Base-by-base conservation (phyloP, 2,113 vertebrate genomes). In the Ibidorhyncha struthersii region DNA sequence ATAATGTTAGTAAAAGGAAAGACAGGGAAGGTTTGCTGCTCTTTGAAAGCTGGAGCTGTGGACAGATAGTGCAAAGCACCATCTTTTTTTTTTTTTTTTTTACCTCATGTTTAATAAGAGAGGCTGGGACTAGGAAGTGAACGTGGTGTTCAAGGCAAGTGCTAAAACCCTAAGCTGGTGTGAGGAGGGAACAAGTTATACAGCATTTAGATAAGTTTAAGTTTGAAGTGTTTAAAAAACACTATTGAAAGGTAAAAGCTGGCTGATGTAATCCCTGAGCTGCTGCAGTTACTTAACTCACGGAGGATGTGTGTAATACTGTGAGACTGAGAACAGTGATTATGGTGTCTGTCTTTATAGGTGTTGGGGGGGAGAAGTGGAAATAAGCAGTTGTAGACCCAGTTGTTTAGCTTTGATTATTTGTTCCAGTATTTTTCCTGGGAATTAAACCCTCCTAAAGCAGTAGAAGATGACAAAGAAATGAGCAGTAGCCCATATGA, bases 251-350 rank as follows among this genome's bases (percentile, higher is more conserved):
- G 49, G 23, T 71, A 41, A 40, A 73, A 89, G 62, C 36, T 89
- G 58, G 66, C 53, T 96, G 82, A 82, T 93, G 82, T 91, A 95
- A 94, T 85, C 62, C 36, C 62, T 77, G 87, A 90, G 74, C 66
- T 95, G 61, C 69, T 91, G 65, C 61, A 74, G 61, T 81, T 77
- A 43, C 43, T 89, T 77, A 80, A 40, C 74, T 89, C 55, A 0
- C 12, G 38, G 65, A 78, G 38, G 20, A 40, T 59, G 11, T 2
- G 3, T 78, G 59, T 92, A 84, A 50, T 59, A 27, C 41, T 74
- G 67, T 78, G 52, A 32, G 12, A 15, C 72, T 58, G 40, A 67
- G 80, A 55, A 50, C 38, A 74, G 26, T 8, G 36, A 30, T 63
- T 84, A 14, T 5, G 25, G 16, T 74, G 38, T 71, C 50, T 84